phyloP scores from a whole-genome alignment of 2,113 vertebrate genomes.

The Pipra filicauda region DNA sequence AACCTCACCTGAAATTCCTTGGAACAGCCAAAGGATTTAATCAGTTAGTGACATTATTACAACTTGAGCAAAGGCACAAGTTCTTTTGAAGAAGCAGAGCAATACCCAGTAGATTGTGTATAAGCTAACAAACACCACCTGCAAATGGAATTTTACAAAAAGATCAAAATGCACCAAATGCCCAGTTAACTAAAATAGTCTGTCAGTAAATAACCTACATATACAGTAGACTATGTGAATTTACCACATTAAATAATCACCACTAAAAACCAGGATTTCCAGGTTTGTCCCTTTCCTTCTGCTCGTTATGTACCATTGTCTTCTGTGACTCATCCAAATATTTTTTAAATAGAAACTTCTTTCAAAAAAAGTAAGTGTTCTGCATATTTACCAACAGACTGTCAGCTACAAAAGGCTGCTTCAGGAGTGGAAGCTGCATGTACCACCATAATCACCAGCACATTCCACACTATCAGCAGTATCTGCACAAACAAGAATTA shows the following conservation, averaged over 20 bases:
- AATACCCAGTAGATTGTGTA: background rate
- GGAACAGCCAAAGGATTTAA: background rate
- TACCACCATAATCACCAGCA: background rate
- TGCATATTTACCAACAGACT: background rate
- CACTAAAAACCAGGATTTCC: background rate
- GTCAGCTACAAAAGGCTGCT: background rate
- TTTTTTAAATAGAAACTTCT: background rate
- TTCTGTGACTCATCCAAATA: background rate
- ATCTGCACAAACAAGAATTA: background rate
- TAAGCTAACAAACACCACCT: background rate
- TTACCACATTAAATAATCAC: background rate
- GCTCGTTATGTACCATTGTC: accelerated
- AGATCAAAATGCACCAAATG: background rate
- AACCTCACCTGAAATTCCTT: background rate
- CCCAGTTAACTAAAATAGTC: background rate
- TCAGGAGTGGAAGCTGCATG: background rate
- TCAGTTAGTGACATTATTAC: background rate
- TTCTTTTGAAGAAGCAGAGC: background rate
- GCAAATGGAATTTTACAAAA: background rate
- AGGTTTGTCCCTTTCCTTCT: background rate
- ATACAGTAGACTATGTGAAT: background rate
- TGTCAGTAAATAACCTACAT: background rate
- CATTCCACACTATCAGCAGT: background rate
- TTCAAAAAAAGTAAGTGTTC: background rate
- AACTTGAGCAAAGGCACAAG: background rate